Base-by-base conservation (phyloP, 2,113 vertebrate genomes). In the Fulmarus glacialis region DNA sequence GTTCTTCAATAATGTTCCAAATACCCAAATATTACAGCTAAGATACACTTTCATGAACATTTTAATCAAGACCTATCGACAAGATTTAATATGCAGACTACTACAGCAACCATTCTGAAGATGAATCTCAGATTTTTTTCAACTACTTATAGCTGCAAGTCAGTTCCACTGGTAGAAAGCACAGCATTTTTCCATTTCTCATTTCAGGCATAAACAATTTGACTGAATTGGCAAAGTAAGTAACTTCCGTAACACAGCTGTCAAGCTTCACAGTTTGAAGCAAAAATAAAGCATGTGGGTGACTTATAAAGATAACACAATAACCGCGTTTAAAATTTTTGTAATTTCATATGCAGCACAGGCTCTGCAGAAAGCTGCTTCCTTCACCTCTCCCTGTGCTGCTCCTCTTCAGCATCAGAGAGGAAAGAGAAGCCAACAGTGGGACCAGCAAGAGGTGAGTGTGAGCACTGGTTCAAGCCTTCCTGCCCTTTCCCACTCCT, bases 161-260 rank as follows among this genome's bases (percentile, higher is more conserved):
- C 48, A 74, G 55, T 81, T 89, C 82, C 64, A 88, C 80, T 62
- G 70, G 29, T 24, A 87, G 78, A 88, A 95, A 95, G 68, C 43
- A 81, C 7, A 63, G 79, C 84, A 91, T 88, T 90, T 94, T 86
- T 60, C 71, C 63, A 81, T 88, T 95, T 93, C 78, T 89, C 27
- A 3, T 94, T 91, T 87, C 84, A 81, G 36, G 16, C 92, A 66
- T 72, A 93, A 98, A 96, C 78, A 91, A 95, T 96, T 90, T 90
- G 63, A 73, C 60, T 53, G 38, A 96, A 89, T 32, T 82, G 84
- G 43, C 91, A 91, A 97, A 97, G 80, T 78, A 97, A 84, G 11
- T n/a, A 92, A 62, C 50, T 83, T 96, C 90, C 21, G 30, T 63
- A 95, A 90, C 87, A 86, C 93, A 95, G 95, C 87, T 92, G 86